These are phyloP conservation scores for Marronus borbonicus DNA, from an alignment of 2,888 invertebrate species.

Conservation along the genomic window DNA sequence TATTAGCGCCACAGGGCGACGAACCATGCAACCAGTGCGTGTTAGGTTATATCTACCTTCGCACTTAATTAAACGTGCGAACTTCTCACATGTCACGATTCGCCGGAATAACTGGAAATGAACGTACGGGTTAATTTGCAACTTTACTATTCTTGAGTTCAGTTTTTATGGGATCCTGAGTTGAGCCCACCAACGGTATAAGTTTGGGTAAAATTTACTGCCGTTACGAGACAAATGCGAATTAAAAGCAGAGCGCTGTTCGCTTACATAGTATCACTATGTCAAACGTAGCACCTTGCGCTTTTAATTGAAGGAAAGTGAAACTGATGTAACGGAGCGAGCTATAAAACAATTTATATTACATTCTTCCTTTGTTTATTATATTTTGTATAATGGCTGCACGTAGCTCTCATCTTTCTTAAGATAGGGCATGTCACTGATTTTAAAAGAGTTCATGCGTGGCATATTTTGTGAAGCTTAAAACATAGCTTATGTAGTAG, in stretches of 20 bases:
- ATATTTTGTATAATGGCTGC: no score
- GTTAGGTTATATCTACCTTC: conserved; percentile 54
- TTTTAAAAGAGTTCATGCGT: no score
- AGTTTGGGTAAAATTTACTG: conserved; percentile 44
- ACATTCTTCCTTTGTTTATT: not conserved
- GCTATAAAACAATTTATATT: not conserved
- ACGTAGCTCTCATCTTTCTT: no score
- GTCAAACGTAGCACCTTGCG: not conserved
- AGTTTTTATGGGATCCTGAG: conserved; percentile 31
- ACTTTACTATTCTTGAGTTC: conserved; percentile 43
- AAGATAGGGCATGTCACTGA: no score
- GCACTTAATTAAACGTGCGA: conserved; percentile 60
- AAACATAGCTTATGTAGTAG: no score
- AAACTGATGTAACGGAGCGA: not conserved
- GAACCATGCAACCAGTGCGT: conserved; percentile 34
- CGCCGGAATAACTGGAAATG: conserved; percentile 35
- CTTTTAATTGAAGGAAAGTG: conserved; percentile 18
- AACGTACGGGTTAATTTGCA: conserved; percentile 43
- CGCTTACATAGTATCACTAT: conserved; percentile 40
- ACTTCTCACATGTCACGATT: conserved; percentile 53
- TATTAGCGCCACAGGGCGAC: conserved; percentile 28
- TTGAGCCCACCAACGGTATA: conserved; percentile 24
- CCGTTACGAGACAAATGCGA: conserved; percentile 40
- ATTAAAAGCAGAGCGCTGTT: conserved; percentile 35
- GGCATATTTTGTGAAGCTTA: no score